phyloP scores from a whole-genome alignment of 2,888 invertebrate genomes.

The Sepiola atlantica region DNA sequence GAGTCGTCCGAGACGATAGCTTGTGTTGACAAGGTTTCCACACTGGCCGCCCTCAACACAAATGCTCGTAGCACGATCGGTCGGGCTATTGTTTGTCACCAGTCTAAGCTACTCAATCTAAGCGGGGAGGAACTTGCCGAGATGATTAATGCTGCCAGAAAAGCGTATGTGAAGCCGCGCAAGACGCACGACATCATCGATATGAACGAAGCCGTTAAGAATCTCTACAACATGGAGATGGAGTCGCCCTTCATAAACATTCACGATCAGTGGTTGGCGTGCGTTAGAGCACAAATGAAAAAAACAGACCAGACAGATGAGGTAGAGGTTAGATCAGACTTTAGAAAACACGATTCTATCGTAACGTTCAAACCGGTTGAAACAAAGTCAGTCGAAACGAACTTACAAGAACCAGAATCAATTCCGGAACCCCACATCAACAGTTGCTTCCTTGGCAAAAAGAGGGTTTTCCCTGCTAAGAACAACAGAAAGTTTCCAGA shows the following conservation, averaged over 20 bases:
- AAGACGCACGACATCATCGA: neutral
- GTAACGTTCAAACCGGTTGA: neutral
- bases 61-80: neutral
- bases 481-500: too few relatives aligned
- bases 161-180: neutral
- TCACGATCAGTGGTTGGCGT: neutral
- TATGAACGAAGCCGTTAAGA: neutral
- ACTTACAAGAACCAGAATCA: neutral
- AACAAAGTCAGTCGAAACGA: neutral
- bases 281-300: neutral
- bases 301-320: too few relatives aligned
- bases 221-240: neutral
- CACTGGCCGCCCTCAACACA: neutral
- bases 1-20: neutral
- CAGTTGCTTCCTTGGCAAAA: neutral
- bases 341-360: too few relatives aligned
- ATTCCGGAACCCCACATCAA: neutral
- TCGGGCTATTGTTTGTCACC: neutral
- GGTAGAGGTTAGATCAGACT: too few relatives aligned
- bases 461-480: neutral
- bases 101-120: neutral
- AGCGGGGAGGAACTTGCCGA: neutral
- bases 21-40: neutral
- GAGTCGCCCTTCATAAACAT: neutral
- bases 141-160: neutral